Evolutionary conservation across 2,113 vertebrate genomes (phyloP), one percentile per base, ranked within the genome.

Genomic region (Castor canadensis): DNA sequence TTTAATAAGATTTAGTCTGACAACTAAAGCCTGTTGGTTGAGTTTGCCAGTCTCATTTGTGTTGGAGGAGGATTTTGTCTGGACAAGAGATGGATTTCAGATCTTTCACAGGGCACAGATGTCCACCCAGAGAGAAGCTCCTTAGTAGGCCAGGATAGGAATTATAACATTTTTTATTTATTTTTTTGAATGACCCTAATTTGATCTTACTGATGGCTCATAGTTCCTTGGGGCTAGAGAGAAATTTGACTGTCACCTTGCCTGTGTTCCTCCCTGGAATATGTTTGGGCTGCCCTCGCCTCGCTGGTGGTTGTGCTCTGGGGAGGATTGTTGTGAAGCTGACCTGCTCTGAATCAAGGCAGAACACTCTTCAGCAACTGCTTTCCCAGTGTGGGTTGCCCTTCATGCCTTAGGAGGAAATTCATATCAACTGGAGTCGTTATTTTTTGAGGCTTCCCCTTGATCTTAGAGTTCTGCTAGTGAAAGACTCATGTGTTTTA

Each of bases 401-500:
- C 77, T 47, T 89, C 12, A 38, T 30, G 94, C 7, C 95, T 97
- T 80, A 58, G 75, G 91, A 94, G 75, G 72, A 76, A 11, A 76
- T 93, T 94, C 87, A 69, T 43, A 91, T 58, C 62, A 43, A 56
- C 54, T 71, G 92, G 96, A 89, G 49, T 47, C 49, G 17, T 85
- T 95, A 89, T 95, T 94, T 90, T 91, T 64, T 89, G 84, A 98
- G 90, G 80, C 9, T 93, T 93, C 94, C 86, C 49, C 62, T 92
- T 64, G 86, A 76, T 81, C 92, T 95, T 2, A 87, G 47, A 94
- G 91, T 87, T 97, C 67, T 66, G 58, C 4, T 5, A 92, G 28
- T 85, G 87, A 80, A 95, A 96, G 80, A 11, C 66, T 76, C 3
- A 0, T 96, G 84, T 93, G 87, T 98, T 97, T 96, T 85, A 92